Evolutionary conservation across 2,113 vertebrate species (phyloP).

Genomic region (Ciconia boyciana): DNA sequence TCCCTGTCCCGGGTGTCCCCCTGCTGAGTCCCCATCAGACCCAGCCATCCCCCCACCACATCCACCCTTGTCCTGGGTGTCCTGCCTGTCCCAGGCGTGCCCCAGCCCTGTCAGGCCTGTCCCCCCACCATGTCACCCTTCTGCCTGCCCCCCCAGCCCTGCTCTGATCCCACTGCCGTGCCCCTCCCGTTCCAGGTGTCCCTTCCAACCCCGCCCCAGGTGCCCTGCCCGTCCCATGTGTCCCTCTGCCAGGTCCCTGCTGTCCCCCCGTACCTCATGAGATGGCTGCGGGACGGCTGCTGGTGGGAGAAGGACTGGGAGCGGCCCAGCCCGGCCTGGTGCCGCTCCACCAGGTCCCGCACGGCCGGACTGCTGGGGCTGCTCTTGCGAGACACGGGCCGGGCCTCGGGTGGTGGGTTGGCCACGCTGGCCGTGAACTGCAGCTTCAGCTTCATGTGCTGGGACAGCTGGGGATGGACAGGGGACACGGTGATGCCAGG

Average conservation of each 20-base stretch:
- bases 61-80: not conserved
- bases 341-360: slow-evolving; percentile 81
- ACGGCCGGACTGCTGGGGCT: slow-evolving; percentile 90
- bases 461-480: slow-evolving; percentile 77
- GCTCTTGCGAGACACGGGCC: slow-evolving; percentile 85
- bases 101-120: not conserved
- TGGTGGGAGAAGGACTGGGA: slow-evolving; percentile 96
- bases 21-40: not conserved
- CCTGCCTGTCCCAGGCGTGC: too few species aligned
- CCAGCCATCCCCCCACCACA: not conserved
- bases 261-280: slow-evolving; percentile 79
- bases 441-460: slow-evolving; percentile 94
- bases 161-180: not conserved
- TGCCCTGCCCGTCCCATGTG: not conserved
- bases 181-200: not conserved
- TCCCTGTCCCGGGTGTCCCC: not conserved
- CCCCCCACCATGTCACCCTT: not conserved
- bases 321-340: slow-evolving; percentile 85
- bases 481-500: not conserved
- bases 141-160: not conserved
- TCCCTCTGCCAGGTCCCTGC: not conserved
- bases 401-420: slow-evolving; percentile 83
- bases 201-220: not conserved
- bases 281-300: slow-evolving; percentile 89
- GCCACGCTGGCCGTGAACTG: slow-evolving; percentile 91